Base-by-base conservation (phyloP, 2,888 invertebrate genomes). In the Quadroppia sp. region DNA sequence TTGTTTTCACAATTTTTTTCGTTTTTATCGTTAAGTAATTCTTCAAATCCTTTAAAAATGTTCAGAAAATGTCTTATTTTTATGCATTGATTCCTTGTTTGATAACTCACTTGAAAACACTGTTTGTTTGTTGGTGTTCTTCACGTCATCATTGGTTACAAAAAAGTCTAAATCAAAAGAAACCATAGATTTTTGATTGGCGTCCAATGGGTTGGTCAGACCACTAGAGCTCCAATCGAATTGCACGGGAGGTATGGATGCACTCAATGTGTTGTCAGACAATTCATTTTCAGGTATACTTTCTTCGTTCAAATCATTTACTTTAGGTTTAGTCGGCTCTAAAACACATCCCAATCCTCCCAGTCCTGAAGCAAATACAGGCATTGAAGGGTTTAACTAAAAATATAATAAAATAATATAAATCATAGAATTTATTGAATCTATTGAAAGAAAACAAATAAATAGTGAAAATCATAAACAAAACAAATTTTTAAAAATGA, bases 341-440 rank as follows among this genome's bases (percentile, higher is more conserved):
- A 82, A 77, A 72, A 88, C 86, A 78, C n/a, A 45, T 23, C 90
- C 89, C 76, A 94, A 85, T 82, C 91, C 91, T 23, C 90, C 89
- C 76, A 94, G 85, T 82, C 91, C 91, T n/a, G 90, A 89, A 53
- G 93, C 93, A 85, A 90, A 94, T 70, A 82, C 82, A 88, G 94
- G 94, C 86, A 91, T 88, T 74, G 88, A 86, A 80, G 86, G 86
- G 82, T 89, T 90, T 90, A 90, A 88, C 72, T 90, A 89, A 45
- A 72, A 42, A 50, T 45, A n/a, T 48, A 3, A 48, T 15, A n/a
- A 23, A 23, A 53, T 53, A 2, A 53, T 9, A 53, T 9, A 23
- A 23, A 20, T 3, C 20, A 48, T 4, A 15, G n/a, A 53, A 53
- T 23, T 23, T 20, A 53, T 15, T 25, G 20, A 20, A 53, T 53